Evolutionary conservation across 2,113 vertebrate genomes (phyloP).

Genomic region (Callaeas wilsoni): DNA sequence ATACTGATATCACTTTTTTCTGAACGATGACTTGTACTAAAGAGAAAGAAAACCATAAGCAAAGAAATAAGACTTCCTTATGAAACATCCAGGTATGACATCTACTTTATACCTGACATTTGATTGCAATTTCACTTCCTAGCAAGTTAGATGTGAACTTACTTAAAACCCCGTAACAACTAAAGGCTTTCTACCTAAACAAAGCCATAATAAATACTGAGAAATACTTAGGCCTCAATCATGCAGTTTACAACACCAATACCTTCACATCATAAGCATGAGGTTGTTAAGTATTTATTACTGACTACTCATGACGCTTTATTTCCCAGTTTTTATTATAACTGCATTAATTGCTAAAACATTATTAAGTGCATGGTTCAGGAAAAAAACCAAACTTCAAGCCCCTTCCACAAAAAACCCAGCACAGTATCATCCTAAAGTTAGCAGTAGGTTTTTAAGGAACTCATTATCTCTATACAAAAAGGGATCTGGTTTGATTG

Average conservation of each 20-base stretch:
- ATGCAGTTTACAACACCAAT: not conserved
- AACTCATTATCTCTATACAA: not conserved
- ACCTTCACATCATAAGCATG: not conserved
- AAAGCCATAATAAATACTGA: not conserved
- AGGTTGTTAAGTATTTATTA: not conserved
- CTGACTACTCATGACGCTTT: not conserved
- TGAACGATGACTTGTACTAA: constrained; percentile 82
- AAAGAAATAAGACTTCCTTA: not conserved
- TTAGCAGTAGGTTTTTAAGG: not conserved
- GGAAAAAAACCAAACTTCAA: not conserved
- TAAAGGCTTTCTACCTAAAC: not conserved
- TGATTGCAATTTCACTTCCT: not conserved
- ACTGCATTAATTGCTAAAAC: not conserved
- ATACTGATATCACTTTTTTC: constrained; percentile 89
- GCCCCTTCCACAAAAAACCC: not conserved
- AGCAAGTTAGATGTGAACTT: not conserved
- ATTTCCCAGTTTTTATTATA: not conserved
- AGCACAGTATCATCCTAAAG: not conserved
- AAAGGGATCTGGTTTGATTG: not conserved
- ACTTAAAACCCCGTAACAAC: not conserved
- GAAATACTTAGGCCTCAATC: not conserved
- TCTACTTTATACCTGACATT: not conserved
- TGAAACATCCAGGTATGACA: not conserved
- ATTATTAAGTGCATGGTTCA: not conserved
- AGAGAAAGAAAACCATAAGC: not conserved